These are phyloP conservation scores for Rhodinocichla rosea DNA, from an alignment of 2,113 vertebrate species.

Conservation along the genomic window DNA sequence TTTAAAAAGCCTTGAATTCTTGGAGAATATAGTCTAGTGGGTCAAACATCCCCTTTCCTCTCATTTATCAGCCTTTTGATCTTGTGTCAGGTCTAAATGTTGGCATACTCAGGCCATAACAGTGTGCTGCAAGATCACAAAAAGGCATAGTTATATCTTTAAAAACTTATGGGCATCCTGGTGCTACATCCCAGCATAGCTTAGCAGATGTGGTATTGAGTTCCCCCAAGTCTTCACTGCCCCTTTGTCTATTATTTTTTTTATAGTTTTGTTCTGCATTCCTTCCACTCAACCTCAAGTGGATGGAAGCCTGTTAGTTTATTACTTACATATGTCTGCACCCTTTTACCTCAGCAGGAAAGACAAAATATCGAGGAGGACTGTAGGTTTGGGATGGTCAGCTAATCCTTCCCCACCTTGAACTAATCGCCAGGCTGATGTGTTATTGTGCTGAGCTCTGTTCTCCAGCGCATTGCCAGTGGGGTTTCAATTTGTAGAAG, in stretches of 20 bases:
- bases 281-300: slow-evolving; percentile 89
- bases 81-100: slow-evolving; percentile 82
- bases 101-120: slow-evolving; percentile 80
- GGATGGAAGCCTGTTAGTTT: slow-evolving; percentile 92
- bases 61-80: slow-evolving; percentile 95
- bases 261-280: slow-evolving; percentile 99
- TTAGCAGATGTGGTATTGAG: slow-evolving; percentile 80
- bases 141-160: slow-evolving; percentile 72
- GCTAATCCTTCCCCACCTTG: slow-evolving; percentile 98
- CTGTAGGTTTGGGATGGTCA: slow-evolving; percentile 83
- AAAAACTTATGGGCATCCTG: slow-evolving; percentile 64
- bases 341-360: slow-evolving; percentile 92
- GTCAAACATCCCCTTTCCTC: slow-evolving; percentile 91
- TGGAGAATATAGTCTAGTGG: slow-evolving; percentile 80
- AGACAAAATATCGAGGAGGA: slow-evolving; percentile 93
- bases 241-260: slow-evolving; percentile 91
- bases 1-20: slow-evolving; percentile 88
- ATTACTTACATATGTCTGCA: slow-evolving; percentile 99
- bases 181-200: slow-evolving; percentile 49
- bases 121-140: slow-evolving; percentile 77
- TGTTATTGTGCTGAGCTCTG: slow-evolving; percentile 79
- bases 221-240: slow-evolving; percentile 72
- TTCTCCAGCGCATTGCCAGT: slow-evolving; percentile 83
- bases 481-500: slow-evolving; percentile 99
- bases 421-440: slow-evolving; percentile 93